phyloP scores from a whole-genome alignment of 2,113 vertebrate species.

The Propithecus coquereli region DNA sequence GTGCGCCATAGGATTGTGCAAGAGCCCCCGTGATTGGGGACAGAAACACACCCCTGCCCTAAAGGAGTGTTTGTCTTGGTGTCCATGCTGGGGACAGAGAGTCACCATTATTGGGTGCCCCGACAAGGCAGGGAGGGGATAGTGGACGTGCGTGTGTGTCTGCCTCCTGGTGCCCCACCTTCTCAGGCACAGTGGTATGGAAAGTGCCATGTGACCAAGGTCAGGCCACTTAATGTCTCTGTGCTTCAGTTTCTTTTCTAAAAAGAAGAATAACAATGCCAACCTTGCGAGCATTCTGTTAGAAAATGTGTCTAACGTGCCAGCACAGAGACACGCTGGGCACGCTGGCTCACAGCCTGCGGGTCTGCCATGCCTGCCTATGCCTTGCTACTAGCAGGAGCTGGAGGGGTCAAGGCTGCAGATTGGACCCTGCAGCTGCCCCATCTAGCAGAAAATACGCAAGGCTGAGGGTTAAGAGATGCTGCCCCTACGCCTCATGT shows the following conservation, averaged over 20 bases:
- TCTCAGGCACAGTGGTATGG: neutral
- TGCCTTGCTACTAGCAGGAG: neutral
- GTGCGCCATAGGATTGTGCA: too few relatives aligned
- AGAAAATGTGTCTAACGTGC: neutral
- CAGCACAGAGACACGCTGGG: neutral
- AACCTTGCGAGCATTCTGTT: neutral
- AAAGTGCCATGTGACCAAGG: neutral
- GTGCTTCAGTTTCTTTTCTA: neutral
- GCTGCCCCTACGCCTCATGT: neutral
- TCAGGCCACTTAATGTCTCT: neutral
- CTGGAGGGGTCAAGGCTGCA: neutral
- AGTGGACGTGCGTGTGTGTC: neutral
- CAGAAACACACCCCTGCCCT: neutral
- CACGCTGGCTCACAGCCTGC: neutral
- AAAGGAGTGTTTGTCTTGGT: neutral
- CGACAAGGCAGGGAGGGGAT: neutral
- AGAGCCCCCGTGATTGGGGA: neutral
- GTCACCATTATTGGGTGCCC: rapidly evolving
- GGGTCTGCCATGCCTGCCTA: neutral
- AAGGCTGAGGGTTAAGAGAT: neutral
- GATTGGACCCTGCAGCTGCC: neutral
- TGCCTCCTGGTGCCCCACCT: neutral
- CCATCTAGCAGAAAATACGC: neutral
- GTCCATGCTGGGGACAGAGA: neutral
- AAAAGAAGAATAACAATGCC: neutral